Conservation (phyloP, 2,797 vertebrate genomes). For the Gambelia wislizenii region DNA sequence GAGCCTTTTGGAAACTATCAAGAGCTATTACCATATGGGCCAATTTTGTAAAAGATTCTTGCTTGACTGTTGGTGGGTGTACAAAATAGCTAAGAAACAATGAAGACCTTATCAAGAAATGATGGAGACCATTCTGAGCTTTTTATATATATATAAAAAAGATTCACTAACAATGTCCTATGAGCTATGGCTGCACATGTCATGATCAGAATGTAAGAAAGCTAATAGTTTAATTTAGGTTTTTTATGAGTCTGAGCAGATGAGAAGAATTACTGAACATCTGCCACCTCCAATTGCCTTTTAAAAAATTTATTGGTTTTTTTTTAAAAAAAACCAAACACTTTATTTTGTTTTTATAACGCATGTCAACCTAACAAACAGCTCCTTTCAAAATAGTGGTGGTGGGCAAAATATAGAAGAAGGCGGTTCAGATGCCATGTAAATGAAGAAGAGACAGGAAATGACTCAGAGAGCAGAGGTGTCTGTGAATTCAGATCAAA, state of each 20-base stretch:
- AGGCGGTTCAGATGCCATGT: not conserved
- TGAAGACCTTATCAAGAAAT: too few relatives aligned
- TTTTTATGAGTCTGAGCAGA: not conserved
- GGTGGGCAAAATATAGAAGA: not conserved
- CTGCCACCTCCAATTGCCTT: not conserved
- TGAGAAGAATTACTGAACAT: constrained; percentile 6
- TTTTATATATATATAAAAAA: not conserved
- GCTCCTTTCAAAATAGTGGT: not conserved
- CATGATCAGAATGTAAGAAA: not conserved
- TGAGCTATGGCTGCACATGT: not conserved
- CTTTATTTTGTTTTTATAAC: not conserved
- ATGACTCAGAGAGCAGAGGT: not conserved
- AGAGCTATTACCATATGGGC: not conserved
- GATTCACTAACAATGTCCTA: not conserved
- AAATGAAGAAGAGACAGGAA: not conserved
- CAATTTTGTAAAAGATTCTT: not conserved
- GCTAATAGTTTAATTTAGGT: not conserved
- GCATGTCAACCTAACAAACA: not conserved
- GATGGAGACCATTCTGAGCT: not conserved
- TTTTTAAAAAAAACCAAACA: not conserved
- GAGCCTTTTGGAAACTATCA: not conserved
- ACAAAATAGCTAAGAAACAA: too few relatives aligned
- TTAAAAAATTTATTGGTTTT: not conserved
- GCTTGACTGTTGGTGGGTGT: not conserved
- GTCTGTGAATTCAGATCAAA: not conserved